Evolutionary conservation across 2,888 invertebrate species (phyloP), one percentile per base, ranked within the genome.

Genomic region (Platerodrilus igneus): DNA sequence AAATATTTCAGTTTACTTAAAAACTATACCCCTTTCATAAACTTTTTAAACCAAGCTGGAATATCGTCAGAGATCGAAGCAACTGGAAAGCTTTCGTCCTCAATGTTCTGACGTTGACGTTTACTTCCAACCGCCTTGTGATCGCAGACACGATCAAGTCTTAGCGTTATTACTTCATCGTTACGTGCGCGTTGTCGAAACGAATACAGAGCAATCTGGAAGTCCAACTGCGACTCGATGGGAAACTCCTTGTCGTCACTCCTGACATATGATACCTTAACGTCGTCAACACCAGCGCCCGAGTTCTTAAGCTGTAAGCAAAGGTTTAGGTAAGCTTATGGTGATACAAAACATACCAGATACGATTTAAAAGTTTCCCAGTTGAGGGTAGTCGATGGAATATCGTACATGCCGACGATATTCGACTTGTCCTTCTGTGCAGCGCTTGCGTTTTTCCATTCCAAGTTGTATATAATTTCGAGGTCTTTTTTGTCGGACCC

Each of bases 341-440:
- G 6, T 31, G 20, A 25, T 7, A 31, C 3, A 10, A 2, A 37
- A 21, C 58, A 59, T 59, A 71, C 71, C 62, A 71, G 53, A 51
- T 71, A 71, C 2, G 67, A 65, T 55, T 69, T 70, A 45, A 71
- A 71, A 30, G 59, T 61, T 40, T 63, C 61, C 63, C 67, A 69
- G 55, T 65, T 65, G 28, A 67, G 48, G 26, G 69, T 68, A 8
- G 67, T 64, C 19, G 67, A 60, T 3, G 68, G 66, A 21, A 67
- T 63, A 51, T 71, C 71, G 47, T 66, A 66, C 54, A 71, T 64
- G 35, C 68, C 69, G 22, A 71, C 65, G 30, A 64, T 57, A 44
- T 67, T 62, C 44, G 62, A 64, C 43, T 60, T 59, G 41, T 64
- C 61, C 47, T 63, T 63, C 37, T 54, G 61, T 39, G 57, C 59